Evolutionary conservation across 2,888 invertebrate species (phyloP), one percentile per base, ranked within the genome.

Genomic region (Plagiodera versicolora): DNA sequence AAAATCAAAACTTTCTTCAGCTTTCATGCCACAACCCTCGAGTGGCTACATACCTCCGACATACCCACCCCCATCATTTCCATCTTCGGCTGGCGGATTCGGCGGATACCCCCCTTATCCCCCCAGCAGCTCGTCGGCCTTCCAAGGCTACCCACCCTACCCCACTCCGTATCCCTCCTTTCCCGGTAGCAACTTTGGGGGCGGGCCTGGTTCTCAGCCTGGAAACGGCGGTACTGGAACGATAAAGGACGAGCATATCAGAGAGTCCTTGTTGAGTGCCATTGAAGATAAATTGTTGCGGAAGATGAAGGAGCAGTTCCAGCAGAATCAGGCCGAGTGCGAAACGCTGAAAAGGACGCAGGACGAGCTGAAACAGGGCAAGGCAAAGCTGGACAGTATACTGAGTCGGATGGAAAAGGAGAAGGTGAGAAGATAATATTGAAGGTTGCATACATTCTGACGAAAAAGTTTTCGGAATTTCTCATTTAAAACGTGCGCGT

Each of bases 211-310:
- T 5, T 72, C 78, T 1, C 78, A 17, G 8, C 69, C 76, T 18
- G 8, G 18, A 6, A 64, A 84, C 71, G 78, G 80, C 16, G 83
- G 84, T 56, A 83, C 83, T 16, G 92, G 92, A 17, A 94, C 94
- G n/a, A 95, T 96, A 60, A 92, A 95, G 50, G 95, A 97, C 72
- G 95, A 97, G 76, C 96, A 98, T 77, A 94, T 99, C 65, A 89
- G 93, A 75, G 94, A 92, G 20, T 98, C 98, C 0, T 82, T 99
- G 18, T 81, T 97, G 16, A 95, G 96, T 58, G 98, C 98, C 19
- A 93, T 98, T 0, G 95, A 97, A 80, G 98, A 99, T 77, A 97
- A 96, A 81, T 80, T 99, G 67, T 86, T 91, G 71, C 83, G 95
- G 64, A 86, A 93, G 66, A 86, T 98, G 70, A 89, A 90, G 71